These are phyloP conservation scores for Caenorhabditis sinica DNA, from an alignment of 2,888 invertebrate genomes.

Conservation along the genomic window DNA sequence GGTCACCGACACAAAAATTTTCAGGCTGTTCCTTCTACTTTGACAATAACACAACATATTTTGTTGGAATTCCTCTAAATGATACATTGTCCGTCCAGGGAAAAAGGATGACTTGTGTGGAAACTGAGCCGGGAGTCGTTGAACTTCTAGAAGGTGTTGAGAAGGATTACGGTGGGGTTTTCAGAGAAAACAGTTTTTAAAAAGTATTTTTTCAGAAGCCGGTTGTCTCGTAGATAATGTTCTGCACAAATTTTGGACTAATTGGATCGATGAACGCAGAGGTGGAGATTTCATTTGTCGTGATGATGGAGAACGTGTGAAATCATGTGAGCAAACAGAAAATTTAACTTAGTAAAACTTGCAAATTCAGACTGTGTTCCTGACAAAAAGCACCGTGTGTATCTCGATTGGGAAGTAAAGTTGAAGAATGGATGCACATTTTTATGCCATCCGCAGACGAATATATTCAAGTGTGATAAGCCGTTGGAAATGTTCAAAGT, in stretches of 20 bases:
- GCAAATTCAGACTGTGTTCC: background rate
- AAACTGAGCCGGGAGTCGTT: background rate
- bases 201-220: background rate
- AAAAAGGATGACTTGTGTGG: background rate
- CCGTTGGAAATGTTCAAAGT: background rate
- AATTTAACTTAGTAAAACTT: too few relatives aligned
- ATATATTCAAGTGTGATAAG: constrained; percentile 1
- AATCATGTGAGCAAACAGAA: background rate
- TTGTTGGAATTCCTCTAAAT: background rate
- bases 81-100: background rate
- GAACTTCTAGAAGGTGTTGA: background rate
- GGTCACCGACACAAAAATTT: too few relatives aligned
- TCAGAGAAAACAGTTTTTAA: background rate
- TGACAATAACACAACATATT: too few relatives aligned
- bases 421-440: constrained; percentile 6
- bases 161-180: background rate
- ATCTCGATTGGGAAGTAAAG: background rate
- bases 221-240: background rate
- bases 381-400: background rate
- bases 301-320: background rate
- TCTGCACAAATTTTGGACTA: background rate
- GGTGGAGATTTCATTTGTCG: background rate
- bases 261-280: background rate
- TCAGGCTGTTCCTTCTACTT: background rate
- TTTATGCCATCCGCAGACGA: background rate